Evolutionary conservation across 2,888 invertebrate genomes (phyloP).

Genomic region (Taphrorychus bicolor): DNA sequence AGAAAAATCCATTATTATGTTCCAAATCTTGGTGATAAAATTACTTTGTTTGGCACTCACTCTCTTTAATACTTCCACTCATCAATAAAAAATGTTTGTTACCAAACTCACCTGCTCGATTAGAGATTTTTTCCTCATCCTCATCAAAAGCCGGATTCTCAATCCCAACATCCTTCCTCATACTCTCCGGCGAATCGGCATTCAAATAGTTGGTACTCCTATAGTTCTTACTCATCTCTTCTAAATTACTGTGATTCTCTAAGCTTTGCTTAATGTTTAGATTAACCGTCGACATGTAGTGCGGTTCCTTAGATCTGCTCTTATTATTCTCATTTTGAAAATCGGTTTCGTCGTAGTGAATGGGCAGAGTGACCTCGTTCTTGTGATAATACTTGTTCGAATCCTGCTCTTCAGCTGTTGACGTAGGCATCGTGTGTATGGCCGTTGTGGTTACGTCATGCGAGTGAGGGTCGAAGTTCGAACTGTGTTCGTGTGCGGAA

Average conservation of each 20-base stretch:
- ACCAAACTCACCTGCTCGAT: constrained; percentile 50
- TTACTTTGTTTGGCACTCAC: too few relatives aligned
- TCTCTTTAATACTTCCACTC: too few relatives aligned
- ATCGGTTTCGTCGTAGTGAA: constrained; percentile 56
- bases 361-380: constrained; percentile 58
- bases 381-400: constrained; percentile 55
- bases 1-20: too few relatives aligned
- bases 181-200: constrained; percentile 44
- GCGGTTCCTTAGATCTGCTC: constrained; percentile 51
- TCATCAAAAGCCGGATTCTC: constrained; percentile 60
- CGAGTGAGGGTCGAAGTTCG: constrained; percentile 51
- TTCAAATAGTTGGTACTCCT: constrained; percentile 58
- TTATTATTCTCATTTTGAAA: constrained; percentile 44
- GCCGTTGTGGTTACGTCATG: constrained; percentile 48
- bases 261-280: constrained; percentile 56
- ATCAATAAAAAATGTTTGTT: too few relatives aligned
- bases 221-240: constrained; percentile 57
- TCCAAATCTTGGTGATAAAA: too few relatives aligned
- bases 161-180: constrained; percentile 57
- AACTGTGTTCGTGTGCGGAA: constrained; percentile 50
- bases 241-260: constrained; percentile 56
- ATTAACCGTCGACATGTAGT: constrained; percentile 57
- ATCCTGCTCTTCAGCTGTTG: constrained; percentile 37
- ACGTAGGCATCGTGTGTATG: constrained; percentile 44
- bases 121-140: constrained; percentile 56